phyloP scores from a whole-genome alignment of 2,888 invertebrate genomes.

The Omphaloscelis lunosa region DNA sequence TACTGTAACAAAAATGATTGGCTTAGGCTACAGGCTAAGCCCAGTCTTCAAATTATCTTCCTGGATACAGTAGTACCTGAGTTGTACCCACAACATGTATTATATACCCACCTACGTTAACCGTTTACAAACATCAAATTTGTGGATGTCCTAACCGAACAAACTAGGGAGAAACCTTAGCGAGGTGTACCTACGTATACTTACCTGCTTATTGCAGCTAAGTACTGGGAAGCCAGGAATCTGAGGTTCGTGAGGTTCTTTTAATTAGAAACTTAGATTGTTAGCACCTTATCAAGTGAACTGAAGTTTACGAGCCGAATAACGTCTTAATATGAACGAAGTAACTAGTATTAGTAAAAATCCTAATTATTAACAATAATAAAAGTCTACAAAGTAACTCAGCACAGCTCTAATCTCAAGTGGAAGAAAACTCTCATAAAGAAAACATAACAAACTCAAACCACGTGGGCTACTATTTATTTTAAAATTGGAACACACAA shows the following conservation, averaged over 20 bases:
- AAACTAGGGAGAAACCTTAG: not conserved
- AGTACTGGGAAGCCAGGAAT: not conserved
- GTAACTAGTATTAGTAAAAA: no score
- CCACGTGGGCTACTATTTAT: conserved; percentile 63
- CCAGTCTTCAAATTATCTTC: not conserved
- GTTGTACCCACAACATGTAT: not conserved
- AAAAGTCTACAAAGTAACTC: not conserved
- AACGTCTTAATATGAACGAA: not conserved
- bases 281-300: not conserved
- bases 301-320: not conserved
- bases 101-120: not conserved
- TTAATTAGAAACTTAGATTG: not conserved
- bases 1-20: no score
- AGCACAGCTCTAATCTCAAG: not conserved
- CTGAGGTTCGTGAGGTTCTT: not conserved
- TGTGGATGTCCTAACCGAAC: not conserved
- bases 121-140: not conserved
- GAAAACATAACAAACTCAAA: conserved; percentile 47
- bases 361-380: not conserved
- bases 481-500: conserved; percentile 79
- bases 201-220: not conserved
- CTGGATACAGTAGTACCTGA: not conserved
- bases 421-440: not conserved
- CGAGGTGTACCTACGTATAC: no score
- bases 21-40: no score